These are phyloP conservation scores for Muntiacus reevesi DNA, from an alignment of 2,113 vertebrate species.

Conservation along the genomic window DNA sequence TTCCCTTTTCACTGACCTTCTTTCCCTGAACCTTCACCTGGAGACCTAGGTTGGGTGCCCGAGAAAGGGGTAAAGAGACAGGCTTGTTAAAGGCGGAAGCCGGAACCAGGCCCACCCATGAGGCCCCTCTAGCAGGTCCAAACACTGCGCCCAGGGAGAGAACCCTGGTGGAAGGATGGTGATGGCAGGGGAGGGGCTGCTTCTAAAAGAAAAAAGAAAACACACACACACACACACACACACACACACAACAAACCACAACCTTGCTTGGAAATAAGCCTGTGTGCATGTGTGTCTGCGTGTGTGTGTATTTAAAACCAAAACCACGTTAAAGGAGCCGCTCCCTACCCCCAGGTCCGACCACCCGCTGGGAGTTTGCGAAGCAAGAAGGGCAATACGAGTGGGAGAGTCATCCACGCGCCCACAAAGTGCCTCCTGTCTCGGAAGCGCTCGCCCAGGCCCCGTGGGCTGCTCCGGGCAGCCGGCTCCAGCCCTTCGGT, in stretches of 20 bases:
- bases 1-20: not conserved
- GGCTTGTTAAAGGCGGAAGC: not conserved
- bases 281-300: not conserved
- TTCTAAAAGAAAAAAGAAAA: not conserved
- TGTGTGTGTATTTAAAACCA: constrained; percentile 22
- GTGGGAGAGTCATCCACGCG: not conserved
- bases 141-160: not conserved
- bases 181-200: not conserved
- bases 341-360: not conserved
- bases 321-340: not conserved
- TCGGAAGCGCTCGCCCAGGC: not conserved
- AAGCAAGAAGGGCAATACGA: not conserved
- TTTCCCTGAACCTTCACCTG: not conserved
- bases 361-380: not conserved
- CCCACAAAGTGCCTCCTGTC: not conserved
- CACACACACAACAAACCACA: not conserved
- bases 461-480: not conserved
- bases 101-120: not conserved
- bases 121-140: not conserved
- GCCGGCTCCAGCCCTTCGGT: not conserved
- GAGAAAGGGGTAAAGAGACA: not conserved
- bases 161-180: not conserved
- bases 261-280: not conserved
- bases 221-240: no score
- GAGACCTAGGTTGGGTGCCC: not conserved